Conservation (phyloP, 2,888 invertebrate genomes). For the Slavum lentiscoides region DNA sequence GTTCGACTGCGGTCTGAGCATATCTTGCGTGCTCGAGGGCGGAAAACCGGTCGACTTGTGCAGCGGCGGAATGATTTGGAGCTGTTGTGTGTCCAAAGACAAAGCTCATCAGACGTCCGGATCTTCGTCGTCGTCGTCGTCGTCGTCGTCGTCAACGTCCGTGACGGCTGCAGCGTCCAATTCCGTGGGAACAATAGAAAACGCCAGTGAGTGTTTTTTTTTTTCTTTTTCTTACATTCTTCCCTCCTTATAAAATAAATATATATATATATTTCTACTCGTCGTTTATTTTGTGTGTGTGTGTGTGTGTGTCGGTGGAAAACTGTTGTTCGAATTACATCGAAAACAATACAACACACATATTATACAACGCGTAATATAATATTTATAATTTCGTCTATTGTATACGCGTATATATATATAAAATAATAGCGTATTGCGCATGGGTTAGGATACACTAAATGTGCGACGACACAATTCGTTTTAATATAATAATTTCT, state of each 20-base stretch:
- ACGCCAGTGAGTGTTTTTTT: slow-evolving; percentile 77
- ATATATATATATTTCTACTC: too few relatives aligned
- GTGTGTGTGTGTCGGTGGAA: too few relatives aligned
- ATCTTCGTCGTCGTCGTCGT: slow-evolving; percentile 56
- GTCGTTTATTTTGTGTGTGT: too few relatives aligned
- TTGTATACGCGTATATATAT: not conserved
- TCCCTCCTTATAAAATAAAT: too few relatives aligned
- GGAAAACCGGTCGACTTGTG: slow-evolving; percentile 87
- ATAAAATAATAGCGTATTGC: not conserved
- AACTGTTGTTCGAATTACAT: too few relatives aligned
- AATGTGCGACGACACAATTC: slow-evolving; percentile 29
- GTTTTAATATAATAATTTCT: slow-evolving; percentile 40
- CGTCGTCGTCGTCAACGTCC: slow-evolving; percentile 54
- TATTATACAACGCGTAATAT: too few relatives aligned
- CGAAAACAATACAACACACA: too few relatives aligned
- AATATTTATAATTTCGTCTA: too few relatives aligned
- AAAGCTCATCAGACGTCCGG: slow-evolving; percentile 65
- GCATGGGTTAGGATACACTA: not conserved
- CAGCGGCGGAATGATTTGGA: slow-evolving; percentile 93
- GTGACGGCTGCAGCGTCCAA: slow-evolving; percentile 40
- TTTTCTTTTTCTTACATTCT: not conserved
- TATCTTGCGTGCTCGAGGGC: slow-evolving; percentile 86
- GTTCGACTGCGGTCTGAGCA: slow-evolving; percentile 87
- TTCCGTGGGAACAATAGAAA: slow-evolving; percentile 68
- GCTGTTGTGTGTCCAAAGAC: slow-evolving; percentile 79